Percentiles rank a stretch among this genome's conserved stretches.
Evolutionary conservation across 2,113 vertebrate genomes (phyloP).

Genomic region (Ploceus nigricollis): DNA sequence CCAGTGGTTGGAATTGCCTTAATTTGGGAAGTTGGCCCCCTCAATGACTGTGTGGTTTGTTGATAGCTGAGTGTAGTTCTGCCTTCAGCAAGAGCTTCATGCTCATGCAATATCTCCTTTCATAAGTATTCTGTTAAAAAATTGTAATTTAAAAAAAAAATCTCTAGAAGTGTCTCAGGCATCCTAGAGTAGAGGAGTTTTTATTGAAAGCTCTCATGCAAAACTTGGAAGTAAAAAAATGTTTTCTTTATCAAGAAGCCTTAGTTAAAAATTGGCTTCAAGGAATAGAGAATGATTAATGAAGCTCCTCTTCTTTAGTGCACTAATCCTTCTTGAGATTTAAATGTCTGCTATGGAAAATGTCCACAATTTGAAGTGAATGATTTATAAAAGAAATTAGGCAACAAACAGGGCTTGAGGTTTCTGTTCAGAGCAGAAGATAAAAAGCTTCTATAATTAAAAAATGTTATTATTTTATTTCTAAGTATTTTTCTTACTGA

Average conservation of each 20-base stretch:
- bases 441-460: constrained; percentile 15
- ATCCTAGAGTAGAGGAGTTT: background rate
- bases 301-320: constrained; percentile 20
- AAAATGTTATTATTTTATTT: constrained; percentile 33
- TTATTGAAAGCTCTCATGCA: background rate
- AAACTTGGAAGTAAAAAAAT: background rate
- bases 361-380: constrained; percentile 17
- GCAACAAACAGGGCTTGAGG: background rate
- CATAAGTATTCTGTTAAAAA: background rate
- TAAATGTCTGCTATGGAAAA: constrained; percentile 25
- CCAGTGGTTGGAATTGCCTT: background rate
- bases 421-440: constrained; percentile 37
- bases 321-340: constrained; percentile 20
- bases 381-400: constrained; percentile 52
- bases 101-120: background rate
- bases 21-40: background rate
- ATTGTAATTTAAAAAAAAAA: background rate
- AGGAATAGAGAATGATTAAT: constrained; percentile 39
- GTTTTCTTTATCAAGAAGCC: constrained; percentile 12
- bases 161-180: background rate
- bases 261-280: constrained; percentile 26
- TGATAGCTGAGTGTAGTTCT: background rate
- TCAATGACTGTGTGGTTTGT: background rate
- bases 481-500: constrained; percentile 19
- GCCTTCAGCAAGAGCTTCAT: background rate